Conservation (phyloP, 2,113 vertebrate genomes). For the Megaceryle torquata region DNA sequence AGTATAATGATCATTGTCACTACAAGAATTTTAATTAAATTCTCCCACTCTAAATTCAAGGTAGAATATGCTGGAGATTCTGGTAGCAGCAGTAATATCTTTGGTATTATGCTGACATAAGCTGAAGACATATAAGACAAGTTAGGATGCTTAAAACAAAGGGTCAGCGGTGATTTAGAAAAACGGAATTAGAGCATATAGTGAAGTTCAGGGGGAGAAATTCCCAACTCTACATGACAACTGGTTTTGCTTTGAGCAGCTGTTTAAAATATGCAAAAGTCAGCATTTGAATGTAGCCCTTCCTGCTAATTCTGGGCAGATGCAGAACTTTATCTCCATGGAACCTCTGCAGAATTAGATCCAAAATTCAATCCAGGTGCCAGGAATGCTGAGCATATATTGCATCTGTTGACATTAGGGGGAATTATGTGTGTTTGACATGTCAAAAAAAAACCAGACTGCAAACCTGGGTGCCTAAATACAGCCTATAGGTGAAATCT, state of each 20-base stretch:
- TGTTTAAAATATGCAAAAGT: background rate
- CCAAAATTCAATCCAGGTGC: background rate
- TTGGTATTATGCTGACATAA: background rate
- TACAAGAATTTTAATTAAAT: background rate
- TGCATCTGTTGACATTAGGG: background rate
- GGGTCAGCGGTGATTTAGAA: background rate
- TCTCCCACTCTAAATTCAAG: background rate
- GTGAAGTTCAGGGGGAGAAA: rapidly evolving
- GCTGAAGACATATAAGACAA: background rate
- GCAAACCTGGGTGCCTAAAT: background rate
- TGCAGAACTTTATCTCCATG: background rate
- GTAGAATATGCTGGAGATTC: background rate
- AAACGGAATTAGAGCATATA: background rate
- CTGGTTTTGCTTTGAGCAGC: background rate
- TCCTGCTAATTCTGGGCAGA: background rate
- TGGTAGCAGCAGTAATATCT: background rate
- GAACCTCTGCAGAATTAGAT: background rate
- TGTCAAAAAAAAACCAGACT: background rate
- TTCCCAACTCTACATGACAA: background rate
- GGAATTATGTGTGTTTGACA: background rate
- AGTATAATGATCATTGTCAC: background rate
- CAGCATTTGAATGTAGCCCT: background rate
- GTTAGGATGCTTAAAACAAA: background rate
- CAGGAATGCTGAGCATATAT: background rate
- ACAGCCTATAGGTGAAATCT: background rate